Base-by-base conservation (phyloP, 2,888 invertebrate species). In the Leucania comma region DNA sequence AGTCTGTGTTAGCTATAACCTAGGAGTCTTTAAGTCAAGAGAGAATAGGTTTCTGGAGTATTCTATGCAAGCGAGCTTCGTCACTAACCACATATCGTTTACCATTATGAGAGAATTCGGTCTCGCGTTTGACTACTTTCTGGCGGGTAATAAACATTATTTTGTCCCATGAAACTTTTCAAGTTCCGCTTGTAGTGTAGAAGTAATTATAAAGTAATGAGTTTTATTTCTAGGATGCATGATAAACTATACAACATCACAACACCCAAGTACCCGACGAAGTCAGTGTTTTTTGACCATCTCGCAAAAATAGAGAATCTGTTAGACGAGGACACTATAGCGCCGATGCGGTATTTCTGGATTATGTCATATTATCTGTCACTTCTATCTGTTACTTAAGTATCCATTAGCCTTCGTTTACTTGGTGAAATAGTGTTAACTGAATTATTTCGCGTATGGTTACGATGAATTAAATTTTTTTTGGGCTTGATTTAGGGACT, bases 171-270 rank as follows among this genome's bases (percentile, higher is more conserved):
- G 3, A 42, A 20, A n/a, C n/a, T n/a, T 12, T 20, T 48, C 8
- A 48, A n/a, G 20, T 6, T 20, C 46, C 9, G 8, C n/a, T n/a
- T n/a, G 46, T 8, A 48, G n/a, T 46, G 6, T 20, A 20, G 20
- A 20, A 20, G 97, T 98, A 90, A 29, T 10, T 1, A 32, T 3
- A n/a, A 35, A 57, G 14, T 17, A 5, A 24, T 1, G 10, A 46
- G 17, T 51, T 75, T 61, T 60, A 26, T 46, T 74, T 68, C 24
- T 74, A 75, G 56, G 42, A 22, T 61, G 50, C 6, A 67, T 24
- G 3, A 9, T 0, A 12, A 35, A 17, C 3, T 57, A 35, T 2
- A 12, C 24, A 61, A 53, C 51, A 3, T 29, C 10, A 48, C 73
- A n/a, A n/a, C 51, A 3, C 12, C 35, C 10, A 10, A 4, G 1